These are phyloP conservation scores for Mormoops blainvillei DNA, from an alignment of 2,113 vertebrate species.

Conservation along the genomic window DNA sequence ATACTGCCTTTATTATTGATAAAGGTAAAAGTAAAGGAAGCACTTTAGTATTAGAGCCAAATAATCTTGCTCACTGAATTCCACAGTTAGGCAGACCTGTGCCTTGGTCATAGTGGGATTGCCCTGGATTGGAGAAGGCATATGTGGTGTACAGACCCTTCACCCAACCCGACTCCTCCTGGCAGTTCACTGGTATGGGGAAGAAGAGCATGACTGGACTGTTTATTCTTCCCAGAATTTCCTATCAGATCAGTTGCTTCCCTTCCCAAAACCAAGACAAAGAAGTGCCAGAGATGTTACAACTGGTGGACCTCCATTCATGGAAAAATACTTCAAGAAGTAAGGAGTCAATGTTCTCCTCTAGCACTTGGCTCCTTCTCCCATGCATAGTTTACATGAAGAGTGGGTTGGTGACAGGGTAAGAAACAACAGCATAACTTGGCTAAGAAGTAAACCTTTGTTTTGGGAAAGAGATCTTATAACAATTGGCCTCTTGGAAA, in stretches of 20 bases:
- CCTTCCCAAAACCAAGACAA: neutral
- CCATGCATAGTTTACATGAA: neutral
- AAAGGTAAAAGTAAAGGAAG: neutral
- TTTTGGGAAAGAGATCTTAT: neutral
- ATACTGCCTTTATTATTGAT: neutral
- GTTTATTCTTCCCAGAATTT: neutral
- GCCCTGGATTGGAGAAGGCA: neutral
- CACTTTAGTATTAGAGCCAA: neutral
- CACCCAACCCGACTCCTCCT: accelerated
- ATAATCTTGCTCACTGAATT: neutral
- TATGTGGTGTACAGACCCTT: neutral
- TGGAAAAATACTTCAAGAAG: neutral
- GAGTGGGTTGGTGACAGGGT: neutral
- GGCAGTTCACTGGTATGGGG: neutral
- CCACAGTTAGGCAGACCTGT: neutral
- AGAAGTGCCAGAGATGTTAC: neutral
- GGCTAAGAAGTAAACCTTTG: neutral
- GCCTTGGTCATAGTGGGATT: neutral
- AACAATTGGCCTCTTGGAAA: neutral
- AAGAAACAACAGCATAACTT: neutral
- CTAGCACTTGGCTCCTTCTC: neutral
- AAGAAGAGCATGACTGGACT: neutral
- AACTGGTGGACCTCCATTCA: neutral
- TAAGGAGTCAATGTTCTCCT: neutral
- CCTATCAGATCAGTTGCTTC: neutral